A percentile compares a stretch with the other conserved stretches of the same genome.
Conservation (phyloP, 2,888 invertebrate species). For the Caenorhabditis sp. region DNA sequence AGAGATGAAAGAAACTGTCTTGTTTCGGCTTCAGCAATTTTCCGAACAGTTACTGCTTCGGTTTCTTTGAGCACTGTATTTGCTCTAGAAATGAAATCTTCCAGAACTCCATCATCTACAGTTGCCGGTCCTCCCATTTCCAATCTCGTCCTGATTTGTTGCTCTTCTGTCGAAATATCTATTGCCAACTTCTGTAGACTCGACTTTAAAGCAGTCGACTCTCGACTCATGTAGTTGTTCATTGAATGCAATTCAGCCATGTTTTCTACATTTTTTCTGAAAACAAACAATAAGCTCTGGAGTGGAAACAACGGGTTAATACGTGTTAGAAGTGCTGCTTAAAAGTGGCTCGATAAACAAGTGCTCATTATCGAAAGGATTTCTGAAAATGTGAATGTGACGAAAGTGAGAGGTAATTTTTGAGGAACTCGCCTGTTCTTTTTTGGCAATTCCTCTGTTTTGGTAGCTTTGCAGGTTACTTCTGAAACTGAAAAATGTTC, state of each 20-base stretch:
- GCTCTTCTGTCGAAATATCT: conserved; percentile 39
- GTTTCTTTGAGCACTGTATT: conserved; percentile 53
- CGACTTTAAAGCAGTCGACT: conserved; percentile 25
- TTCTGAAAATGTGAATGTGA: conserved; percentile 42
- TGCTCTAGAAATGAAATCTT: conserved; percentile 48
- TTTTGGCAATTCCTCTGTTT: background rate
- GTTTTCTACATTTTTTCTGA: background rate
- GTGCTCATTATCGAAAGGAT: conserved; percentile 41
- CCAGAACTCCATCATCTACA: conserved; percentile 21
- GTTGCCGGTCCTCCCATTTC: conserved; percentile 14
- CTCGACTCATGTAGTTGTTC: conserved; percentile 25
- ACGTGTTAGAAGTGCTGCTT: conserved; percentile 23
- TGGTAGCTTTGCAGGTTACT: no score
- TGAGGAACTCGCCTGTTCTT: conserved; percentile 9
- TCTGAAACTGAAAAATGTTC: background rate
- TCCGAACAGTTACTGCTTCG: conserved; percentile 49
- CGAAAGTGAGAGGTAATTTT: background rate
- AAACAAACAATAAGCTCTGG: background rate
- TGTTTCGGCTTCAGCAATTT: conserved; percentile 52
- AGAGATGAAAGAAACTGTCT: conserved; percentile 27
- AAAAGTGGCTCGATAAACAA: conserved; percentile 40
- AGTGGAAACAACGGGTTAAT: background rate
- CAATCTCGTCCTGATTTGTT: conserved; percentile 5
- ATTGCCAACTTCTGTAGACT: conserved; percentile 28
- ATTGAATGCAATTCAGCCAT: background rate